Evolutionary conservation across 2,113 vertebrate species (phyloP).

Genomic region (Taurulus bubalis): DNA sequence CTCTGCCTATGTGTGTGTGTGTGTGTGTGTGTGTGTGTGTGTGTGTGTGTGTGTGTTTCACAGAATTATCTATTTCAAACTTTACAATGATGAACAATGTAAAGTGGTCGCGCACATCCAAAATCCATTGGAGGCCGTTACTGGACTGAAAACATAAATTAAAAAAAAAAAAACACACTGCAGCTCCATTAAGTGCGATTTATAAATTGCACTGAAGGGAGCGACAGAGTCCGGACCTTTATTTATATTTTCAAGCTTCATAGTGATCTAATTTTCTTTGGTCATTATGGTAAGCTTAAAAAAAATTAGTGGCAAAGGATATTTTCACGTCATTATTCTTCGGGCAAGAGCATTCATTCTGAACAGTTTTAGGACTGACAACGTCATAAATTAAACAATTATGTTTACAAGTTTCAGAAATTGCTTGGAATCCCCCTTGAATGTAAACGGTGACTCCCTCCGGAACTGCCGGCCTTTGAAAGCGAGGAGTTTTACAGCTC

Average conservation of each 20-base stretch:
- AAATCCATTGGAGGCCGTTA: background rate
- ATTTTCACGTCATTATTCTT: constrained; percentile 13
- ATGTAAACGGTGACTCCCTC: background rate
- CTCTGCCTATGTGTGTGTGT: background rate
- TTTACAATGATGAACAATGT: background rate
- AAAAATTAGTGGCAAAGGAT: constrained; percentile 3
- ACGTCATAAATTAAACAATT: background rate
- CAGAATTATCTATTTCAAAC: constrained; percentile 1
- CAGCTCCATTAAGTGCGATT: background rate
- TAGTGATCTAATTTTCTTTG: constrained; percentile 11
- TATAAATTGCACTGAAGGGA: background rate
- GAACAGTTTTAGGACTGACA: background rate
- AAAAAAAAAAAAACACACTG: background rate
- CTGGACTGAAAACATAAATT: background rate
- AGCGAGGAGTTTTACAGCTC: background rate
- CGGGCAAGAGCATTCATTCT: background rate
- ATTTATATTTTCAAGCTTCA: background rate
- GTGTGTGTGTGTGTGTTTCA: no score
- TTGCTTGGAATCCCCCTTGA: constrained; percentile 4
- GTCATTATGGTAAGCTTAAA: background rate
- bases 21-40: no score
- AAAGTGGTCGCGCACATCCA: background rate
- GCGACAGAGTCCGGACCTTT: background rate
- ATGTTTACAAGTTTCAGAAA: constrained; percentile 24
- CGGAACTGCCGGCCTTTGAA: background rate